Base-by-base conservation (phyloP, 2,888 invertebrate species). In the Phasia obesa region DNA sequence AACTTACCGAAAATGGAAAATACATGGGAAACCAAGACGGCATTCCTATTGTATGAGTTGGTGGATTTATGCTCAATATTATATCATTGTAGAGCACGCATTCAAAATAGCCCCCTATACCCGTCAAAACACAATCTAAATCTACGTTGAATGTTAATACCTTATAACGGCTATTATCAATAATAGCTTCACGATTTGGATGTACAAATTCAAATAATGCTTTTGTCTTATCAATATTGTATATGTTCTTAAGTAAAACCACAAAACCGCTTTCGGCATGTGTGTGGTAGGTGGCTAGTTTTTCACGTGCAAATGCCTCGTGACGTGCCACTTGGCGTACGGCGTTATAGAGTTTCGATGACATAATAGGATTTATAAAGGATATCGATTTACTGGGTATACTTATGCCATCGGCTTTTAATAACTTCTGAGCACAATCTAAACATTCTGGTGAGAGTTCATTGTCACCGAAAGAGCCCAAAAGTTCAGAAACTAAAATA, bases 11-110 rank as follows among this genome's bases (percentile, higher is more conserved):
- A 57, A 98, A 93, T 9, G 99, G 99, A 89, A 99, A 98, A 87
- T 96, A 96, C 85, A 98, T 96, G 6, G 99, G 98, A 91, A 99
- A 99, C 99, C 99, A 99, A 84, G 98, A 98, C 88, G 98, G 96
- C 97, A 99, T 97, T 86, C 97, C 97, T 0, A 93, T 93, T 21
- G 98, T 97, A 90, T 97, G 97, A 0, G 96, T 96, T 57, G 94
- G 93, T 1, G 99, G 99, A 87, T 96, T 94, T 88, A 97, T 99
- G 90, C 99, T 99, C 60, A 99, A 92, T 87, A 92, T 94, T 74
- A 98, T 94, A 87, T 97, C 94, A 84, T 95, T 96, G 91, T 96
- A 99, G 17, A 99, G 93, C 23, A 94, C 92, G 49, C 97, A 95
- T 88, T 98, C 96, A 92, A 99, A 99, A 91, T 97, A 99, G 5